Conservation (phyloP, 1,140 invertebrate species). For the Dinoponera quadriceps region DNA sequence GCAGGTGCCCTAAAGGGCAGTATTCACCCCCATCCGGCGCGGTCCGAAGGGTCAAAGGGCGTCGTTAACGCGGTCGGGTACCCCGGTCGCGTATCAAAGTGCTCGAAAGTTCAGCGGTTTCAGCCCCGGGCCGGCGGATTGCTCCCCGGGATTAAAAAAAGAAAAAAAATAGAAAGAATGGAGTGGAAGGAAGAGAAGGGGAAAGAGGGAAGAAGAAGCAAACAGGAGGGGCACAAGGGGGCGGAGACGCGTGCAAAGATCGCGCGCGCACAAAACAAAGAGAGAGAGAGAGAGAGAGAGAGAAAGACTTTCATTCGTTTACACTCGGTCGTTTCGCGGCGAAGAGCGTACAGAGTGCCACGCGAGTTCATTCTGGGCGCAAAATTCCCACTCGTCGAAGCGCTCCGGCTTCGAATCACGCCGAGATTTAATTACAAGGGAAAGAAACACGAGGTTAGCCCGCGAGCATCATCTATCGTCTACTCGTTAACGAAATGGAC, state of each 20-base stretch:
- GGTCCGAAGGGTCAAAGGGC: constrained; percentile 48
- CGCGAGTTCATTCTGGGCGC: constrained; percentile 16
- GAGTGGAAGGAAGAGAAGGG: not conserved
- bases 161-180: not conserved
- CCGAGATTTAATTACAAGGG: constrained; percentile 53
- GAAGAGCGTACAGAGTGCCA: constrained; percentile 16
- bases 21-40: constrained; percentile 5
- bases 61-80: constrained; percentile 51
- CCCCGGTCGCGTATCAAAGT: constrained; percentile 56
- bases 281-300: no score
- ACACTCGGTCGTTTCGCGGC: constrained; percentile 24
- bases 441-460: not conserved
- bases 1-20: constrained; percentile 33
- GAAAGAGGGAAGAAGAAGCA: constrained; percentile 16
- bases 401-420: constrained; percentile 23
- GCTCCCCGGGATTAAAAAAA: constrained; percentile 39
- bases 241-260: constrained; percentile 33
- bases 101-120: constrained; percentile 58
- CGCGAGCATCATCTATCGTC: constrained; percentile 24
- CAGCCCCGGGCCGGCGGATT: constrained; percentile 16
- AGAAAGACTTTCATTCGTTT: constrained; percentile 59
- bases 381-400: constrained; percentile 26
- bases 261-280: no score
- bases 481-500: constrained; percentile 22
- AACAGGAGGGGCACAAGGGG: constrained; percentile 18